These are phyloP conservation scores for Ibycter americanus DNA, from an alignment of 2,797 vertebrate genomes.

Conservation along the genomic window DNA sequence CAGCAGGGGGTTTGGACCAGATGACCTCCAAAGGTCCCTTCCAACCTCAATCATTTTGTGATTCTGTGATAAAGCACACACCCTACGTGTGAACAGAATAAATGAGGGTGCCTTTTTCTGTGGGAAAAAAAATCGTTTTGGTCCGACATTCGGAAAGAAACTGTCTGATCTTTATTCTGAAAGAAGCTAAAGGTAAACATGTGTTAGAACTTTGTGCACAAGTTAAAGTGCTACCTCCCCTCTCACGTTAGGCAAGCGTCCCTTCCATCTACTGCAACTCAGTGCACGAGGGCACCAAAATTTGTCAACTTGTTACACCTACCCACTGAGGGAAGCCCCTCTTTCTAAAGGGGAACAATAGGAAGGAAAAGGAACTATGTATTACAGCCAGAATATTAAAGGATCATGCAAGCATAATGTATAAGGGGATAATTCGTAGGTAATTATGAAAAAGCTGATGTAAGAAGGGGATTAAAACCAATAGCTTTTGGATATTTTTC, in stretches of 20 bases:
- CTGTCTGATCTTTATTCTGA: background rate
- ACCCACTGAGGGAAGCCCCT: background rate
- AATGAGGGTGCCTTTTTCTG: background rate
- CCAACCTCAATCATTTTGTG: background rate
- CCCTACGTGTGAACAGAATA: background rate
- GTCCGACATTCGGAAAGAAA: background rate
- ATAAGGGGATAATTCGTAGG: background rate
- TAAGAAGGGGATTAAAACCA: background rate
- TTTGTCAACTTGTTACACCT: background rate
- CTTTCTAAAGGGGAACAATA: background rate
- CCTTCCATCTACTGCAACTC: background rate
- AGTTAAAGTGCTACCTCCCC: background rate
- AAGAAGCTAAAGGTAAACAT: background rate
- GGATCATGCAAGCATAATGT: background rate
- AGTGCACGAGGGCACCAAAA: background rate
- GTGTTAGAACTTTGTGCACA: background rate
- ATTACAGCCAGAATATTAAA: background rate
- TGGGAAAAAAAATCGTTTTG: background rate
- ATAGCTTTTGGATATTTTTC: background rate
- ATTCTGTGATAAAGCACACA: background rate
- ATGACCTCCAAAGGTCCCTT: background rate
- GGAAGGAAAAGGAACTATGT: background rate
- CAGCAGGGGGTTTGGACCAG: background rate
- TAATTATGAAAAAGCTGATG: slow-evolving; percentile 17
- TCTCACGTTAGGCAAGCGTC: background rate